Evolutionary conservation across 2,797 vertebrate species (phyloP), one percentile per base, ranked within the genome.

Genomic region (Hippocampus kuda): DNA sequence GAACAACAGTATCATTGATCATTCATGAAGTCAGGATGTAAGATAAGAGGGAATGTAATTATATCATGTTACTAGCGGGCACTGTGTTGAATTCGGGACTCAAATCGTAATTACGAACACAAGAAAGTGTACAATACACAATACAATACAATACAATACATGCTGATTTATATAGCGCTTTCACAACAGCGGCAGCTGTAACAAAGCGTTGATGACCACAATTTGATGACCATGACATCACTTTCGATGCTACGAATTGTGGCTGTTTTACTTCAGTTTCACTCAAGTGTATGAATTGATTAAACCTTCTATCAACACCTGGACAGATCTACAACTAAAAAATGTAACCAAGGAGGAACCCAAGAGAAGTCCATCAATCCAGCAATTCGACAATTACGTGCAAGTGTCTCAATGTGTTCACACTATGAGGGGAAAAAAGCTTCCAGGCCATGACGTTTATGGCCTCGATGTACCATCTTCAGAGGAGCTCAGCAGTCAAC

Each of bases 1-100:
- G n/a, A 24, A 26, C 22, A 65, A 65, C 63, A 65, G 42, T 48
- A 27, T 24, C n/a, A 65, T 27, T 46, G 42, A 65, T 65, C 63
- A 65, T 65, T 65, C n/a, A 48, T 48, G 42, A 65, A 46, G 63
- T 65, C 42, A 65, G 42, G 42, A 24, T 65, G 42, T 15, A 2
- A 46, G n/a, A 65, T 65, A 65, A 65, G 62, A 26, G n/a, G 18
- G 46, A 44, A 24, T 42, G 20, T 11, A 63, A 22, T 24, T 4
- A 44, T 64, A 64, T 64, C 62, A 44, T 42, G 7, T 34, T 30
- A 60, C 57, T 34, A 60, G 20, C 27, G 12, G 13, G 24, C 13
- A 1, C 12, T 12, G 13, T 27, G 26, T 27, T 59, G 26, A 26
- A 59, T 24, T 1, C 24, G 3, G 13, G 56, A 16, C 10, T 42